These are phyloP conservation scores for Hydractinia echinata DNA, from an alignment of 30 jellyfish, hydroid and myxozoan genomes.

Conservation along the genomic window DNA sequence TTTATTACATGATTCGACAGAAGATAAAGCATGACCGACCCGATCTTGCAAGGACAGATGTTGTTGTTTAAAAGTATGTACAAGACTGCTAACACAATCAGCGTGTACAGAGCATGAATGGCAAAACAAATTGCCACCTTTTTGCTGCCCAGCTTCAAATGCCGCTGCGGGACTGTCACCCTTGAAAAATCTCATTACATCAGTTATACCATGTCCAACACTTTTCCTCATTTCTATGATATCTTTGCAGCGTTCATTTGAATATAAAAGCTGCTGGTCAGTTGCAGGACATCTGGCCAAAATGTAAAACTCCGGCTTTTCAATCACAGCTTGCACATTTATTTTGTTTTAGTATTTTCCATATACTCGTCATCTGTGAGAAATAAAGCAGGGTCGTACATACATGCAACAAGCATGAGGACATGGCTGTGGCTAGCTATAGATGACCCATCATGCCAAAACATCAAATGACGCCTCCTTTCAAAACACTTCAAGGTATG, in stretches of 20 bases:
- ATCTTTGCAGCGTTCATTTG: neutral
- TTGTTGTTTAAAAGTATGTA: too few species aligned
- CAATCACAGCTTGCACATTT: conserved; percentile 17
- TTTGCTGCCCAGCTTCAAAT: too few species aligned
- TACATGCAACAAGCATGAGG: conserved; percentile 3
- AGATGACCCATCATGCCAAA: neutral
- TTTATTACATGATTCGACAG: too few species aligned
- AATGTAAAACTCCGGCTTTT: conserved; percentile 19
- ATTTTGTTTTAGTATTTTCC: neutral
- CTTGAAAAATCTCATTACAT: too few species aligned
- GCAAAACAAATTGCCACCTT: too few species aligned
- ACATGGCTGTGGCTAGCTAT: conserved; percentile 1
- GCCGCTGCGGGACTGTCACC: too few species aligned
- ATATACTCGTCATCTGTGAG: conserved; percentile 21
- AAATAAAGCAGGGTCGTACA: conserved; percentile 20
- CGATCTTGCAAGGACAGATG: too few species aligned
- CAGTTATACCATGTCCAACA: too few species aligned
- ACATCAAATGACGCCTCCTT: conserved; percentile 6
- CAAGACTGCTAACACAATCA: too few species aligned
- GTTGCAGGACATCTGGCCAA: conserved; percentile 26
- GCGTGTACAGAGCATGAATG: too few species aligned
- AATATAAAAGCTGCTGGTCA: conserved; percentile 14
- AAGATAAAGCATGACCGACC: too few species aligned
- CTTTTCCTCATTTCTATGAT: too few species aligned
- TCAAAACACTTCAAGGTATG: conserved; percentile 15